Conservation (phyloP, 2,797 vertebrate genomes). For the Atherinosoma microstoma region DNA sequence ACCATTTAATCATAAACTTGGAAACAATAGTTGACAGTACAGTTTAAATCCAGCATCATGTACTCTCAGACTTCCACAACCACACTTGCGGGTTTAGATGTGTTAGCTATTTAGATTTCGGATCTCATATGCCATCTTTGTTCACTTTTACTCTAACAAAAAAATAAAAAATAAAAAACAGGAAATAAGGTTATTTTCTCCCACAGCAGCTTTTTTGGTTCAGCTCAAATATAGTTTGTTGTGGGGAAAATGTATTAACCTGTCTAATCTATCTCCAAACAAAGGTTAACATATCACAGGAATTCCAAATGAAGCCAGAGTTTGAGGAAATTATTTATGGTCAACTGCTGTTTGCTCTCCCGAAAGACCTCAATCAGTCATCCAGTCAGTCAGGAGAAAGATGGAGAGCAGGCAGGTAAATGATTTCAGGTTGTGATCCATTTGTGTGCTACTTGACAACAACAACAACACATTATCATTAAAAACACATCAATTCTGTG, state of each 20-base stretch:
- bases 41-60: too few species aligned
- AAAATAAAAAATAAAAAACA: too few species aligned
- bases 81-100: too few species aligned
- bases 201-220: conserved; percentile 41
- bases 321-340: conserved; percentile 51
- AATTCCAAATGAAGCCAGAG: conserved; percentile 43
- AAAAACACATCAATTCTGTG: conserved; percentile 7
- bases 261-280: conserved; percentile 33
- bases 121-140: conserved; percentile 7
- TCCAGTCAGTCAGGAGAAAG: conserved; percentile 24
- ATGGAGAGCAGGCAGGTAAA: conserved; percentile 24
- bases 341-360: conserved; percentile 38
- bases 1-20: too few species aligned
- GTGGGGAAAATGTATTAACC: conserved; percentile 57
- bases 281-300: conserved; percentile 52
- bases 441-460: conserved; percentile 22
- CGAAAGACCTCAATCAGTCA: conserved; percentile 50
- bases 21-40: too few species aligned
- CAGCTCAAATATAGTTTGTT: conserved; percentile 41
- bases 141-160: conserved; percentile 11
- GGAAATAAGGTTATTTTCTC: conserved; percentile 23
- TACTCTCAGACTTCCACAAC: too few species aligned
- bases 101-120: conserved; percentile 10
- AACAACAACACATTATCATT: conserved; percentile 16
- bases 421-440: conserved; percentile 23